Evolutionary conservation across 1,140 invertebrate species (phyloP).

Genomic region (Drosophila navojoa): DNA sequence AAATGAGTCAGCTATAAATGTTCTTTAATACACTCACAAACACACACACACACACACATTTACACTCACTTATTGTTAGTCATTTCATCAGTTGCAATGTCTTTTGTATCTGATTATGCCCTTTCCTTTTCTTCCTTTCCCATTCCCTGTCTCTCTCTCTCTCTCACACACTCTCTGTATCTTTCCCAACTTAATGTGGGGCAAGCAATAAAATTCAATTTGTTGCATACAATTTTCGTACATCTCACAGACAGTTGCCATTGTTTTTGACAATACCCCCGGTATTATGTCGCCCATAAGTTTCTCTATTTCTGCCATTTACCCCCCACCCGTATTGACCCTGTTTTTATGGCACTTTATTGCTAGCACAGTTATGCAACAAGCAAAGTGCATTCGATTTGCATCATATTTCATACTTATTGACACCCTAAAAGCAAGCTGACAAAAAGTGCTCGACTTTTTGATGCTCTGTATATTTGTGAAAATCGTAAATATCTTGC

Average conservation of each 20-base stretch:
- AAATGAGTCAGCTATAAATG: conserved; percentile 57
- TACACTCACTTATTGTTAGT: conserved; percentile 55
- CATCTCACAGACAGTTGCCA: conserved; percentile 23
- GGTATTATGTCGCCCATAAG: background rate
- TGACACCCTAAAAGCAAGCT: conserved; percentile 12
- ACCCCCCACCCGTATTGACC: conserved; percentile 19
- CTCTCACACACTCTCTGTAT: background rate
- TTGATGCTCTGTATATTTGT: background rate
- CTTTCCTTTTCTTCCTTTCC: background rate
- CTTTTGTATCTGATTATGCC: conserved; percentile 7
- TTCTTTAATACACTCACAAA: conserved; percentile 14
- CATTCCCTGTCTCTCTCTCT: background rate
- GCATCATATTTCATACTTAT: conserved; percentile 46
- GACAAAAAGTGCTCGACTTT: background rate
- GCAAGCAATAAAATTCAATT: conserved; percentile 72
- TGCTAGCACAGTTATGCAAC: conserved; percentile 34
- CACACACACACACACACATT: conserved; percentile 14
- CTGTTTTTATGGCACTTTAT: conserved; percentile 25
- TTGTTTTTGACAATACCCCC: conserved; percentile 25
- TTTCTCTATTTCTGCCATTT: conserved; percentile 5
- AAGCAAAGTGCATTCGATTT: conserved; percentile 50
- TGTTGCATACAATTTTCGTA: conserved; percentile 69
- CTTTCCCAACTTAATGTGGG: conserved; percentile 41
- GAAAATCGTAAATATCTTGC: too few species aligned
- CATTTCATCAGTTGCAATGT: conserved; percentile 63